A percentile compares a stretch with the other conserved stretches of the same genome.
Evolutionary conservation across 2,797 vertebrate species (phyloP).

Genomic region (Chaenodraco wilsoni): DNA sequence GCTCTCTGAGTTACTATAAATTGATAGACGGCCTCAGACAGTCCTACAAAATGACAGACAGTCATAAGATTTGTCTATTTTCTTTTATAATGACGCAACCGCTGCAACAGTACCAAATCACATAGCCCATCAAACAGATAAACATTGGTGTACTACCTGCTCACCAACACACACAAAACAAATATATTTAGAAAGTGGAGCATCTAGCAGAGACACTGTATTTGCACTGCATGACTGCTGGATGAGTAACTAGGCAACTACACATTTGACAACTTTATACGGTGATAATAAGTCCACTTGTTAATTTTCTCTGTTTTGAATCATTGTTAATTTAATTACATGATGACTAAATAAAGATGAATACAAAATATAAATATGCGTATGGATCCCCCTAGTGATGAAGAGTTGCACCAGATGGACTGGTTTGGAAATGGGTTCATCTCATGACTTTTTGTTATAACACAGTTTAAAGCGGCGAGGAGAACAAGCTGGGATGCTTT

Average conservation of each 20-base stretch:
- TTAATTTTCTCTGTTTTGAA: background rate
- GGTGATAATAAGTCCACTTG: background rate
- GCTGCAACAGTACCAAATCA: too few relatives aligned
- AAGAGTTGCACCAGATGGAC: background rate
- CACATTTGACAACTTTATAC: background rate
- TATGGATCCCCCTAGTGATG: background rate
- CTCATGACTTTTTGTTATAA: slow-evolving; percentile 4
- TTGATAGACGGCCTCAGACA: too few relatives aligned
- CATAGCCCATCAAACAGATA: too few relatives aligned
- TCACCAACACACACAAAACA: too few relatives aligned
- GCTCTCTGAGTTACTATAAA: too few relatives aligned
- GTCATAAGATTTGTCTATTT: too few relatives aligned
- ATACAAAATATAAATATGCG: background rate
- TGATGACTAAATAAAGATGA: background rate
- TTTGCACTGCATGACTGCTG: background rate
- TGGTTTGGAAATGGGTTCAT: background rate
- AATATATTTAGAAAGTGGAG: background rate
- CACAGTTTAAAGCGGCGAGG: background rate
- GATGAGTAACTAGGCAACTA: slow-evolving; percentile 9
- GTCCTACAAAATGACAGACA: too few relatives aligned
- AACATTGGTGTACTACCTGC: too few relatives aligned
- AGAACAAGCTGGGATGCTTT: background rate
- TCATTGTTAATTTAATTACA: background rate
- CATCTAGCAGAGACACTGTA: background rate
- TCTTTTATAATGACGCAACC: too few relatives aligned